phyloP scores from a whole-genome alignment of 2,888 invertebrate species.

The Philonicus albiceps region DNA sequence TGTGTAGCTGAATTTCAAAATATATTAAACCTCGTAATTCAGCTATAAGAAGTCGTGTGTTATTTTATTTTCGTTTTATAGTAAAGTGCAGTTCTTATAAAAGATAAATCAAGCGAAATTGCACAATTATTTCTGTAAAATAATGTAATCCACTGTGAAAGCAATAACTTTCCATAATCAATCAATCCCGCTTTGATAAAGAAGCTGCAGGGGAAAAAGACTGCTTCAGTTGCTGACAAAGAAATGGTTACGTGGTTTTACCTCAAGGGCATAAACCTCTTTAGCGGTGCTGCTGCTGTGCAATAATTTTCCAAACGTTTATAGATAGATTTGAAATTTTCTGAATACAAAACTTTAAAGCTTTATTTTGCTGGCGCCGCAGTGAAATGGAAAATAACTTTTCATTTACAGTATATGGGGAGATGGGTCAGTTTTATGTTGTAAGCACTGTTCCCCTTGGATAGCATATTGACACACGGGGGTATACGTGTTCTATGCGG shows the following conservation, averaged over 20 bases:
- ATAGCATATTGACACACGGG: background rate
- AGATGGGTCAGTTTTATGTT: background rate
- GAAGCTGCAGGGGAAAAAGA: background rate
- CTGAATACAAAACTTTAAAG: background rate
- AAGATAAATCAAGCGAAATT: background rate
- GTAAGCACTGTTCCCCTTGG: background rate
- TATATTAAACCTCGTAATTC: too few species aligned
- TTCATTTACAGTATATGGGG: background rate
- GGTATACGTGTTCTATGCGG: background rate
- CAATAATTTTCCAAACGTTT: background rate
- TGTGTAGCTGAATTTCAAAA: too few species aligned
- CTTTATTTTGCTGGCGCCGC: background rate
- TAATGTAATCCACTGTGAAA: conserved; percentile 3
- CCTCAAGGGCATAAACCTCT: background rate
- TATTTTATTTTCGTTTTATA: too few species aligned
- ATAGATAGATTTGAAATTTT: background rate
- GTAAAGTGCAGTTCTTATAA: background rate
- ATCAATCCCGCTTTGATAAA: background rate
- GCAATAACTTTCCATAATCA: background rate
- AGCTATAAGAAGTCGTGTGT: too few species aligned
- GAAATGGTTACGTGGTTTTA: background rate
- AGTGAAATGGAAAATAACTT: conserved; percentile 12
- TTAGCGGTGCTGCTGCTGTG: background rate
- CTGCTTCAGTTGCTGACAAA: background rate
- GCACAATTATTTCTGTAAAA: background rate